Conservation (phyloP, 2,797 vertebrate genomes). For the Cynopterus sphinx region DNA sequence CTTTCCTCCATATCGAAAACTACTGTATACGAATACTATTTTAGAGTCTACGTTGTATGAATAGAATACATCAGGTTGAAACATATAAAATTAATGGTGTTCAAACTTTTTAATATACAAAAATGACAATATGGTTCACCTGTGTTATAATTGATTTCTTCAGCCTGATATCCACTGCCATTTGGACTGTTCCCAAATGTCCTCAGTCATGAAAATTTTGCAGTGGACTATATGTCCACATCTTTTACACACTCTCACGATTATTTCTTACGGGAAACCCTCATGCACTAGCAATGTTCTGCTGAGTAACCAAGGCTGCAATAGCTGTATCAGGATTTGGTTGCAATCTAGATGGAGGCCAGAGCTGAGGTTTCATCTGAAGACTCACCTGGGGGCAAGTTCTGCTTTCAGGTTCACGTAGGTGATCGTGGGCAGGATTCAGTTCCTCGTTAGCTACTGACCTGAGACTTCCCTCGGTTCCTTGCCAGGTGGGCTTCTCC, state of each 20-base stretch:
- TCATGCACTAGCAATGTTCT: background rate
- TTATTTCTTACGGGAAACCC: background rate
- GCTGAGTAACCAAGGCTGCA: background rate
- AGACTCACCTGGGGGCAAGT: background rate
- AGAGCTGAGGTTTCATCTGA: background rate
- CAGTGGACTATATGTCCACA: background rate
- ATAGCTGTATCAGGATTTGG: no score
- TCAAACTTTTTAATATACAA: slow-evolving; percentile 1
- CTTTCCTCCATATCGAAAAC: background rate
- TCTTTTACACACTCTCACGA: background rate
- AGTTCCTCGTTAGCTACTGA: background rate
- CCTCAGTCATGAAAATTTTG: background rate
- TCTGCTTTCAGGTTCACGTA: background rate
- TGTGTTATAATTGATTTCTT: slow-evolving; percentile 26
- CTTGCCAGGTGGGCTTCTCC: background rate
- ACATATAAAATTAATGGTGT: slow-evolving; percentile 13
- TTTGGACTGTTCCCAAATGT: slow-evolving; percentile 41
- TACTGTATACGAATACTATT: background rate
- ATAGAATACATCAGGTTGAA: background rate
- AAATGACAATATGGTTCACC: background rate
- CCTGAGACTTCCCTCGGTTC: background rate
- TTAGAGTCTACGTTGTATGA: background rate
- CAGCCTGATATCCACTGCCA: slow-evolving; percentile 23
- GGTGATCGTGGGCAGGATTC: background rate
- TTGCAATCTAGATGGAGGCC: background rate